Evolutionary conservation across 53 echinoderm and acorn worm species (phyloP).

Genomic region (Arbacia lixula): DNA sequence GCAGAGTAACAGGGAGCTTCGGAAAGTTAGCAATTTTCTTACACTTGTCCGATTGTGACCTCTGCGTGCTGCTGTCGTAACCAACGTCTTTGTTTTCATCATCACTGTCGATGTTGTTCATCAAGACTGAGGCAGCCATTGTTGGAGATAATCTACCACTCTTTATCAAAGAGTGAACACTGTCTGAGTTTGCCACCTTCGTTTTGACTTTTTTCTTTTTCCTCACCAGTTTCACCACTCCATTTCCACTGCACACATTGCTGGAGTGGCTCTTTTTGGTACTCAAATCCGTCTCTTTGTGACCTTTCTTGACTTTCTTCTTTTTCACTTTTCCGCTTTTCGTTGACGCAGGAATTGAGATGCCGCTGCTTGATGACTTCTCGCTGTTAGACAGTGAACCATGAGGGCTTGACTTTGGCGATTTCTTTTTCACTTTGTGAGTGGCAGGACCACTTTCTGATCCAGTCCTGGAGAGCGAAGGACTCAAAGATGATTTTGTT

Average conservation of each 20-base stretch:
- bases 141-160: constrained; percentile 44
- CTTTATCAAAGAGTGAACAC: constrained; percentile 52
- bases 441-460: constrained; percentile 19
- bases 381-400: neutral
- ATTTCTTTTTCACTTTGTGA: constrained; percentile 50
- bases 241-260: neutral
- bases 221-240: constrained; percentile 3
- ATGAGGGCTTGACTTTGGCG: constrained; percentile 22
- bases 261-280: neutral
- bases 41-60: constrained; percentile 19
- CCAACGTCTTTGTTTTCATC: constrained; percentile 51
- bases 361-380: constrained; percentile 30
- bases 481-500: constrained; percentile 1
- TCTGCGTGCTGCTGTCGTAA: constrained; percentile 49
- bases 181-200: constrained; percentile 42
- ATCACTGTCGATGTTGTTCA: constrained; percentile 56
- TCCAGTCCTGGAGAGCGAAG: constrained; percentile 7
- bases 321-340: constrained; percentile 52
- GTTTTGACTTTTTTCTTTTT: constrained; percentile 43
- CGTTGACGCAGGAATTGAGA: constrained; percentile 15
- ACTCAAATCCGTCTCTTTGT: constrained; percentile 11
- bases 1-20: constrained; percentile 38
- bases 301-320: constrained; percentile 32
- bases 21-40: constrained; percentile 35
- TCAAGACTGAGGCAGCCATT: constrained; percentile 36